Base-by-base conservation (phyloP, 2,113 vertebrate species). In the Myiagra hebetior region DNA sequence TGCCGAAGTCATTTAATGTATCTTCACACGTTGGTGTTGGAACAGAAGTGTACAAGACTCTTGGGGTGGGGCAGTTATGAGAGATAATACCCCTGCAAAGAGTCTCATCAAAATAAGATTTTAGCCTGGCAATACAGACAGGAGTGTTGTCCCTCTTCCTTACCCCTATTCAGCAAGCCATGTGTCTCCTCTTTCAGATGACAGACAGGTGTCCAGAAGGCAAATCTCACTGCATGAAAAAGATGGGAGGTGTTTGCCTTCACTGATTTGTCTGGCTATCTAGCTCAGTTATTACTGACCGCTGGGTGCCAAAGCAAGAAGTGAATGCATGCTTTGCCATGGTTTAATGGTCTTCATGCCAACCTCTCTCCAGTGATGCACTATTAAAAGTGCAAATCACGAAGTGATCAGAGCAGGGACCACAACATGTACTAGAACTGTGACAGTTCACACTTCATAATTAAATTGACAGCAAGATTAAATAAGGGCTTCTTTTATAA, bases 361-460 rank as follows among this genome's bases (percentile, higher is more conserved):
- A 65, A 44, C 42, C 33, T 63, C 30, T 85, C 57, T 64, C 50
- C 65, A 72, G 30, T n/a, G 79, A 33, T 69, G 33, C n/a, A 20
- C 55, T 37, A 64, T 88, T 90, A 77, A 59, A 92, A 74, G 70
- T 83, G 75, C 37, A 92, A 92, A 69, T 86, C 53, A 50, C 10
- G 2, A 73, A 83, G 33, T 3, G 1, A 22, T 74, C 24, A 7
- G 59, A 74, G 50, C 72, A 74, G 72, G 76, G 53, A 80, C 64
- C 86, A 55, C 63, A 81, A 59, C 24, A 23, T 73, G 42, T 67
- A 55, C 37, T 59, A 74, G 64, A 70, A 77, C 68, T 77, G 89
- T 80, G 86, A 74, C 76, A 84, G 44, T 92, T 93, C 63, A 84
- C 91, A 70, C 76, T 90, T 96, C 42, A 33, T 81, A 55, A 92